Conservation (phyloP, 1,140 invertebrate genomes). For the Lepidostoma basale region DNA sequence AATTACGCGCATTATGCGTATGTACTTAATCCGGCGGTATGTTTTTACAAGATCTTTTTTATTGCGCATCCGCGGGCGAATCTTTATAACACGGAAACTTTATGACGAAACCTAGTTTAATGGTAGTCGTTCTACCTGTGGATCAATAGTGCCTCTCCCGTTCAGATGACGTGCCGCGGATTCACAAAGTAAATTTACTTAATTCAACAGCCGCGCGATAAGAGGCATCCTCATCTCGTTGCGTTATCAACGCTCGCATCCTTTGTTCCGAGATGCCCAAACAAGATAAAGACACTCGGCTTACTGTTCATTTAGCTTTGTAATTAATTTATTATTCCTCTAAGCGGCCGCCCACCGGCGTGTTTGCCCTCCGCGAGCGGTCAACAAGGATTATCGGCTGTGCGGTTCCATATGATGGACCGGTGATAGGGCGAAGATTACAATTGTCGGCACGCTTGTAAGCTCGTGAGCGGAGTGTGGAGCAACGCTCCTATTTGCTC, state of each 20-base stretch:
- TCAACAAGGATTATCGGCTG: constrained; percentile 18
- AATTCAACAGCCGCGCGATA: not conserved
- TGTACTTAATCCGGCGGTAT: too few species aligned
- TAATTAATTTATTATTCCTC: constrained; percentile 44
- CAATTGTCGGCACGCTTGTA: too few species aligned
- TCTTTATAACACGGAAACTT: too few species aligned
- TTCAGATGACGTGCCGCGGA: not conserved
- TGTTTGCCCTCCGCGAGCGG: not conserved
- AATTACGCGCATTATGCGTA: too few species aligned
- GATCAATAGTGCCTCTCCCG: not conserved
- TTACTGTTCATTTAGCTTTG: constrained; percentile 40
- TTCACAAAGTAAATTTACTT: not conserved
- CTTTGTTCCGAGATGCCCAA: constrained; percentile 42
- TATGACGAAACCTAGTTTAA: too few species aligned
- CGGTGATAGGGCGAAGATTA: too few species aligned
- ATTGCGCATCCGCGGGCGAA: too few species aligned
- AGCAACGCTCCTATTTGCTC: too few species aligned
- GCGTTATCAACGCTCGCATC: constrained; percentile 15
- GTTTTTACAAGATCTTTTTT: too few species aligned
- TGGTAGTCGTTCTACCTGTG: too few species aligned
- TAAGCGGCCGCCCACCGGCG: not conserved
- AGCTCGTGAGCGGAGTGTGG: too few species aligned
- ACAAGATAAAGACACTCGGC: constrained; percentile 27
- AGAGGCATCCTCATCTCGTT: constrained; percentile 1
- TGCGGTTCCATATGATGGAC: too few species aligned